Evolutionary conservation across 2,797 vertebrate genomes (phyloP).

Genomic region (Cuniculus paca): DNA sequence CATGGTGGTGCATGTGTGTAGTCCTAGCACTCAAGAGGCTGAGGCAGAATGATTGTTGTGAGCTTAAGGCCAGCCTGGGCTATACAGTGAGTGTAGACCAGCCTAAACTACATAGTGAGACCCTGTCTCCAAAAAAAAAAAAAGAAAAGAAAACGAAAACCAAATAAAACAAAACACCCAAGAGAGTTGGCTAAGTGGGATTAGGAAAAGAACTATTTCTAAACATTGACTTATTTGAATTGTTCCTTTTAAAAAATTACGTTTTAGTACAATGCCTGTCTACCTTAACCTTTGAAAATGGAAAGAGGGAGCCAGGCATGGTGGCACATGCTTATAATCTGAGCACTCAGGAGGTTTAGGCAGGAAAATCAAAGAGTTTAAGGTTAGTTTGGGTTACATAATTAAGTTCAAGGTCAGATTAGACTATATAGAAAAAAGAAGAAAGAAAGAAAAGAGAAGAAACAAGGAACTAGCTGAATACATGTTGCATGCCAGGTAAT

Average conservation of each 20-base stretch:
- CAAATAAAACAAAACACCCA: neutral
- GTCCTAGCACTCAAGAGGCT: neutral
- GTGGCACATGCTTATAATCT: neutral
- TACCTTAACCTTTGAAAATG: constrained; percentile 57
- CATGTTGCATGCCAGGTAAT: neutral
- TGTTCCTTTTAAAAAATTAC: neutral
- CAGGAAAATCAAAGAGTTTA: too few species aligned
- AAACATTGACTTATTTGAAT: constrained; percentile 59
- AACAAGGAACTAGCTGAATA: neutral
- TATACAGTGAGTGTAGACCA: neutral
- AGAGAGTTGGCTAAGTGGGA: neutral
- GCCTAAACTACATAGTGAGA: neutral
- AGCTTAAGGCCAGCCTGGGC: neutral
- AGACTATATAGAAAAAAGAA: neutral
- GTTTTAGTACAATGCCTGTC: constrained; percentile 38
- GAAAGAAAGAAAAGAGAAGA: neutral
- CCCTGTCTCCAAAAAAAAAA: neutral
- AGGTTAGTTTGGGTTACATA: neutral
- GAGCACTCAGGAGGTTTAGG: neutral
- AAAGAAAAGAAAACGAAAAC: neutral
- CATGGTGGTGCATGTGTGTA: neutral
- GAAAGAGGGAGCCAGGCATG: neutral
- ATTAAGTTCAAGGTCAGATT: neutral
- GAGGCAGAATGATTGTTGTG: neutral
- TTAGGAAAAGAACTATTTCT: constrained; percentile 59